Evolutionary conservation across 2,797 vertebrate genomes (phyloP).

Genomic region (Eulemur albifrons): DNA sequence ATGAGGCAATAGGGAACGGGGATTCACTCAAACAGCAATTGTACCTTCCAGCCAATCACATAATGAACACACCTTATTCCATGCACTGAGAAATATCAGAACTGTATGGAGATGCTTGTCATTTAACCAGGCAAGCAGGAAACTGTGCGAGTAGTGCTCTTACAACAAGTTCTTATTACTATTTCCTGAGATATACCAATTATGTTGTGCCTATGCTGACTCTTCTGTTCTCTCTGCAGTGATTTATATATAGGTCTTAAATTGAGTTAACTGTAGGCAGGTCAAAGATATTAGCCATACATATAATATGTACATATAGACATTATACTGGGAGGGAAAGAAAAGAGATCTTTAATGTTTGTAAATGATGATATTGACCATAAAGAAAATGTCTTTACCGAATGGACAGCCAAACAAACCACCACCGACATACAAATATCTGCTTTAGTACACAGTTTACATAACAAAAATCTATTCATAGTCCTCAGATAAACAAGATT

Average conservation of each 20-base stretch:
- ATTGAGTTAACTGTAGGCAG: background rate
- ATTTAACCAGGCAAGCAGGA: background rate
- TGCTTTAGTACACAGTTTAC: slow-evolving; percentile 20
- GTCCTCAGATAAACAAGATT: slow-evolving; percentile 41
- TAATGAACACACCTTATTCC: background rate
- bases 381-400: background rate
- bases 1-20: background rate
- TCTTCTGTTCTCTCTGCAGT: background rate
- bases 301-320: background rate
- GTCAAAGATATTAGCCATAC: background rate
- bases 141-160: background rate
- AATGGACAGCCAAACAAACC: background rate
- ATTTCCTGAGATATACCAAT: background rate
- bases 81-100: background rate
- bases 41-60: background rate
- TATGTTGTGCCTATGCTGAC: background rate
- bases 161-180: background rate
- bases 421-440: background rate
- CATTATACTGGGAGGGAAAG: background rate
- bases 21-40: background rate
- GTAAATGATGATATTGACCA: background rate
- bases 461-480: slow-evolving; percentile 53
- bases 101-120: background rate
- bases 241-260: background rate
- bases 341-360: background rate